Conservation (phyloP, 2,797 vertebrate species). For the Darevskia mixta region DNA sequence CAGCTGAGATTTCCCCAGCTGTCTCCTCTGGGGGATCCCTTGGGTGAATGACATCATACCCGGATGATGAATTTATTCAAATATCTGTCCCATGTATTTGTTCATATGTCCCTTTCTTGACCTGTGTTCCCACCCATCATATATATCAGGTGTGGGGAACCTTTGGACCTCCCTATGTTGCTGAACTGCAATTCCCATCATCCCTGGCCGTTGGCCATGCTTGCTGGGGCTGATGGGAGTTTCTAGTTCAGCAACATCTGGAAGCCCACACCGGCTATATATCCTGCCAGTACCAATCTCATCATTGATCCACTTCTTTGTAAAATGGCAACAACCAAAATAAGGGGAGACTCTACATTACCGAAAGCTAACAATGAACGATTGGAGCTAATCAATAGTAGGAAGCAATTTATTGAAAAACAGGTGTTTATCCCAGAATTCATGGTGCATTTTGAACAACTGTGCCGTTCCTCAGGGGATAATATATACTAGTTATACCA, state of each 20-base stretch:
- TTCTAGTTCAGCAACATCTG: no score
- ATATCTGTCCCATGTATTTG: constrained; percentile 23
- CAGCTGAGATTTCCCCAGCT: constrained; percentile 20
- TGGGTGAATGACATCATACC: neutral
- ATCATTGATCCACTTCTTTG: neutral
- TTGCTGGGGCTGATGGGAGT: no score
- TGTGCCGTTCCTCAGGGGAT: neutral
- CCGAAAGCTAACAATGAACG: neutral
- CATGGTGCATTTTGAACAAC: neutral
- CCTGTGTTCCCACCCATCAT: neutral
- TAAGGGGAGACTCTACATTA: neutral
- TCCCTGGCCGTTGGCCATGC: no score
- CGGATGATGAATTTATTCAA: constrained; percentile 3
- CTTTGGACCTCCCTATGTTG: no score
- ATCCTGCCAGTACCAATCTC: neutral
- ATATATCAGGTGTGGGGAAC: neutral
- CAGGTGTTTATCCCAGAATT: neutral
- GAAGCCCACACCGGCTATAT: no score
- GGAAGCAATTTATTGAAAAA: neutral
- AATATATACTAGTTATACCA: neutral
- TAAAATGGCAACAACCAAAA: neutral
- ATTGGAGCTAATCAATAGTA: neutral
- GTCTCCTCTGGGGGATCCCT: constrained; percentile 1
- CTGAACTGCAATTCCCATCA: no score
- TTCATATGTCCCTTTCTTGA: constrained; percentile 26